Conservation (phyloP, 2,888 invertebrate genomes). For the Parnassius orleans region DNA sequence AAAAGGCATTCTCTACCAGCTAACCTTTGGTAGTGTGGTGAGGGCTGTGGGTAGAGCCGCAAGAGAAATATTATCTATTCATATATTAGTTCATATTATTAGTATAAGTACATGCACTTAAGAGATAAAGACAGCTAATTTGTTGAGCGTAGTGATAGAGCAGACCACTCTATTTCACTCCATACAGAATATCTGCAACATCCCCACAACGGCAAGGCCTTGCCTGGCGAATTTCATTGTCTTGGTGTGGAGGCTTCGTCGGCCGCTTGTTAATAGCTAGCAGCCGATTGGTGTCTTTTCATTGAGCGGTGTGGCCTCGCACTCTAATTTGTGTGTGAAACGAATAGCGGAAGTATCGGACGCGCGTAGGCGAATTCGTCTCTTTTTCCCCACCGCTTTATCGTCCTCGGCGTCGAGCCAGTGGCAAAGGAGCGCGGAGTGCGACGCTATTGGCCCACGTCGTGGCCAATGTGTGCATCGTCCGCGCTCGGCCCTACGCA, state of each 20-base stretch:
- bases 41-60: no score
- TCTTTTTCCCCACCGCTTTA: conserved; percentile 71
- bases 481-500: conserved; percentile 54
- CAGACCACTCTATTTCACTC: conserved; percentile 5
- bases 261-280: conserved; percentile 39
- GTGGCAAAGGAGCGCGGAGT: conserved; percentile 48
- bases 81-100: no score
- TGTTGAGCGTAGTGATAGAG: conserved; percentile 2
- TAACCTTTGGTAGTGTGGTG: no score
- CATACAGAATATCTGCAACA: background rate
- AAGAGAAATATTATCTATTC: no score
- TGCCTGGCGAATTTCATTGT: conserved; percentile 25
- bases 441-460: conserved; percentile 53
- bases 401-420: conserved; percentile 51
- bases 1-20: no score
- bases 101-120: no score
- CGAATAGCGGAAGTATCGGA: conserved; percentile 56
- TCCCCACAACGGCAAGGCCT: background rate
- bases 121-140: conserved; percentile 13
- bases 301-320: conserved; percentile 59
- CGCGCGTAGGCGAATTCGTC: conserved; percentile 54
- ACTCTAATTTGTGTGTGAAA: conserved; percentile 54
- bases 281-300: conserved; percentile 56
- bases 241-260: conserved; percentile 32
- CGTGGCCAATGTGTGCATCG: conserved; percentile 57